These are phyloP conservation scores for Myrmecobius fasciatus DNA, from an alignment of 2,113 vertebrate genomes.

Conservation along the genomic window DNA sequence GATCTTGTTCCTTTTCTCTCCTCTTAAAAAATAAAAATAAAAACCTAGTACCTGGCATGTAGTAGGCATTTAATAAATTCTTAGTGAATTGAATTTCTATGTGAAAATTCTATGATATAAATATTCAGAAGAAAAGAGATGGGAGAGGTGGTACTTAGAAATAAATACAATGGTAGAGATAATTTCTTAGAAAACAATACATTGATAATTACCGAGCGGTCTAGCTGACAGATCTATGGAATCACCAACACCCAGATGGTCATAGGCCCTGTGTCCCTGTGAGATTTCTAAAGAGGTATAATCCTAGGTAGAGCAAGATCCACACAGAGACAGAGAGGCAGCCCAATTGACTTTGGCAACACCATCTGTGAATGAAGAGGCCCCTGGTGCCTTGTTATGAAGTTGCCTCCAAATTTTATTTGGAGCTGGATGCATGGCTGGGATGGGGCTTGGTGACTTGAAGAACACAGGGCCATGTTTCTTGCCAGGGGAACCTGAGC, in stretches of 20 bases:
- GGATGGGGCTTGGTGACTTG: neutral
- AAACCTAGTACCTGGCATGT: neutral
- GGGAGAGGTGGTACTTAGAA: slow-evolving; percentile 16
- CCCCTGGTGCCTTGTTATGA: neutral
- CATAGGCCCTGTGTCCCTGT: neutral
- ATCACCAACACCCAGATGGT: slow-evolving; percentile 12
- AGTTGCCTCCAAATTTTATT: neutral
- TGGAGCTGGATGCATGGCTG: neutral
- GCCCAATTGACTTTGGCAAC: neutral
- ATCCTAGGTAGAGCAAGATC: neutral
- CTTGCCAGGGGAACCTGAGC: neutral
- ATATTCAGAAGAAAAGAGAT: neutral
- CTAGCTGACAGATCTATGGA: slow-evolving; percentile 26
- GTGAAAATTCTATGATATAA: neutral
- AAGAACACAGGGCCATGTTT: neutral
- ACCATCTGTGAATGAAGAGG: neutral
- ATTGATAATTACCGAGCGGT: slow-evolving; percentile 33
- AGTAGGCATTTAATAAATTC: neutral
- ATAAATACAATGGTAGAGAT: slow-evolving; percentile 24
- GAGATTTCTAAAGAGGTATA: neutral
- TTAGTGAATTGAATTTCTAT: neutral
- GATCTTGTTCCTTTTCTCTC: neutral
- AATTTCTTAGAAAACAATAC: slow-evolving; percentile 52
- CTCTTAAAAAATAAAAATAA: neutral
- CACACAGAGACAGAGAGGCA: slow-evolving; percentile 9